Base-by-base conservation (phyloP, 2,113 vertebrate species). In the Columba livia region DNA sequence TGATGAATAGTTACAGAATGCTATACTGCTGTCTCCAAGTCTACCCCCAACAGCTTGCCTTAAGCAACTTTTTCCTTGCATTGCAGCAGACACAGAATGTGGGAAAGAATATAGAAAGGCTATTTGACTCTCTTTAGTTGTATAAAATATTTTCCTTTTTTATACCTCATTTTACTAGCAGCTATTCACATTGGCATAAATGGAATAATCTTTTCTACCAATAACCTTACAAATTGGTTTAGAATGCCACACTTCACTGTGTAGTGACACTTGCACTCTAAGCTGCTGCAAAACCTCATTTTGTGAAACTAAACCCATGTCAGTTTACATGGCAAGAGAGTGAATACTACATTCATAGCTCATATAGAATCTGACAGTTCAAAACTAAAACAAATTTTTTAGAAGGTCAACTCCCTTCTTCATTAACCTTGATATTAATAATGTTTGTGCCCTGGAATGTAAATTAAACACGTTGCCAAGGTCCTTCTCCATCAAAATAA, bases 361-460 rank as follows among this genome's bases (percentile, higher is more conserved):
- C 75, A 80, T 95, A 83, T 32, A 93, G 60, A 72, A 92, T 70
- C 66, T 97, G 95, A 95, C 93, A 91, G 69, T 94, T 97, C 40
- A 78, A 96, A 97, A 96, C 71, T 85, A 70, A 95, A 97, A 50
- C 89, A 96, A 96, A 95, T 97, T 93, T 94, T 89, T 96, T 93
- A 5, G 31, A 96, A 97, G 74, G 50, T 79, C 75, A 79, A 53
- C 54, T 82, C 3, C 93, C 69, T 87, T 96, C 83, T 89, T 90
- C 69, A 40, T 54, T 96, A 91, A 92, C 79, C 56, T 95, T 92
- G 95, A 51, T 93, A 90, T 88, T 95, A 96, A 93, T 92, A 82
- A 92, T 34, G 60, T 97, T 94, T 95, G 44, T 97, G 54, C 78
- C 74, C 71, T 85, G 85, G 72, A 96, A 96, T 96, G 89, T 85